Evolutionary conservation across 1,140 invertebrate species (phyloP).

Genomic region (Lepidostoma basale): DNA sequence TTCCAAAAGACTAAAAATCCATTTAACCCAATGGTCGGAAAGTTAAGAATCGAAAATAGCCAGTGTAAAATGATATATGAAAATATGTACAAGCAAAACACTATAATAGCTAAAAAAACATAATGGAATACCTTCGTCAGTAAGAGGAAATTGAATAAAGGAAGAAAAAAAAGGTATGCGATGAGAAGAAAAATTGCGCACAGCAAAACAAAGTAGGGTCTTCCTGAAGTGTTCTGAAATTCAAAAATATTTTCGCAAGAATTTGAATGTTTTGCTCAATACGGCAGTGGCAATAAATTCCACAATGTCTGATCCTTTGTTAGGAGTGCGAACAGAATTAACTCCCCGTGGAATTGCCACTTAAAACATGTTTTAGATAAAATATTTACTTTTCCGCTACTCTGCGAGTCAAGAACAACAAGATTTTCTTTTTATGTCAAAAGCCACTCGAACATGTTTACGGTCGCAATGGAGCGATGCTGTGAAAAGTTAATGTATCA

Average conservation of each 20-base stretch:
- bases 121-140: too few relatives aligned
- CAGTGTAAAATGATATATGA: too few relatives aligned
- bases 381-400: constrained; percentile 4
- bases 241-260: background rate
- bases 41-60: too few relatives aligned
- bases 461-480: background rate
- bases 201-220: background rate
- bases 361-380: background rate
- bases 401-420: background rate
- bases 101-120: too few relatives aligned
- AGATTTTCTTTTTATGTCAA: background rate
- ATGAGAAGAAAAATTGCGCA: background rate
- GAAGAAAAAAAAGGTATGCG: background rate
- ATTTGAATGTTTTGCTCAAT: background rate
- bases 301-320: background rate
- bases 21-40: too few relatives aligned
- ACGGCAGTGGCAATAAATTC: background rate
- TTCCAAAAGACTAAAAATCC: too few relatives aligned
- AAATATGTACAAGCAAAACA: too few relatives aligned
- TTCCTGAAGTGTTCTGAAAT: background rate
- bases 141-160: background rate
- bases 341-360: background rate
- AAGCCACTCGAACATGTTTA: background rate
- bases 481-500: background rate
- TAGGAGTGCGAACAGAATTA: background rate